phyloP scores from a whole-genome alignment of 2,113 vertebrate species.

The Salvelinus fontinalis region DNA sequence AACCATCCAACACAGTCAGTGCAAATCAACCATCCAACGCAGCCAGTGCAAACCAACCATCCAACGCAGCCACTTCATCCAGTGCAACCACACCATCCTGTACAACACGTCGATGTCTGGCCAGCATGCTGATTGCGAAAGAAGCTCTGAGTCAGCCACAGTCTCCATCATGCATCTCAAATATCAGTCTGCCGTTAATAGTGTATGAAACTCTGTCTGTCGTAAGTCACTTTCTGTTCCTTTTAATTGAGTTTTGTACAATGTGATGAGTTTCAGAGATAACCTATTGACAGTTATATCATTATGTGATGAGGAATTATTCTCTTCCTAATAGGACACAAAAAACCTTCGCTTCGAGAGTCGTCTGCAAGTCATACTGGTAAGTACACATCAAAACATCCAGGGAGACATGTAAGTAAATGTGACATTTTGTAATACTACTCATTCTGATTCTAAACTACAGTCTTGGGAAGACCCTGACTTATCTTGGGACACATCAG shows the following conservation, averaged over 20 bases:
- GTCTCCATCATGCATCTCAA: conserved; percentile 39
- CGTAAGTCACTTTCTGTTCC: conserved; percentile 51
- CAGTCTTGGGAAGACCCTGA: conserved; percentile 65
- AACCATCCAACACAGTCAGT: too few species aligned
- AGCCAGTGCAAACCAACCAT: too few species aligned
- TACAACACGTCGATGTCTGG: conserved; percentile 61
- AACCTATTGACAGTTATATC: background rate
- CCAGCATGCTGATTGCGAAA: conserved; percentile 47
- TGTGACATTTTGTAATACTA: background rate
- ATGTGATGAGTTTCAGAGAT: background rate
- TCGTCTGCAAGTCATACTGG: conserved; percentile 49
- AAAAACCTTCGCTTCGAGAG: conserved; percentile 55
- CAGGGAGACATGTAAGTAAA: background rate
- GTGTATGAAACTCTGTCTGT: conserved; percentile 66
- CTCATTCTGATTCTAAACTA: background rate
- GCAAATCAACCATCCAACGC: too few species aligned
- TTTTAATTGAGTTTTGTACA: background rate
- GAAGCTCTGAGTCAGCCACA: conserved; percentile 57
- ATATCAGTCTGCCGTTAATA: conserved; percentile 46
- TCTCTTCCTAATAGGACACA: conserved; percentile 59
- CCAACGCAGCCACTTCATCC: too few species aligned
- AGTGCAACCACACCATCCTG: conserved; percentile 20
- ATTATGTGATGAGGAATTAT: background rate
- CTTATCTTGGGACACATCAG: conserved; percentile 57
- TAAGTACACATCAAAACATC: conserved; percentile 37